Evolutionary conservation across 2,888 invertebrate species (phyloP).

Genomic region (Spilarctia lutea): DNA sequence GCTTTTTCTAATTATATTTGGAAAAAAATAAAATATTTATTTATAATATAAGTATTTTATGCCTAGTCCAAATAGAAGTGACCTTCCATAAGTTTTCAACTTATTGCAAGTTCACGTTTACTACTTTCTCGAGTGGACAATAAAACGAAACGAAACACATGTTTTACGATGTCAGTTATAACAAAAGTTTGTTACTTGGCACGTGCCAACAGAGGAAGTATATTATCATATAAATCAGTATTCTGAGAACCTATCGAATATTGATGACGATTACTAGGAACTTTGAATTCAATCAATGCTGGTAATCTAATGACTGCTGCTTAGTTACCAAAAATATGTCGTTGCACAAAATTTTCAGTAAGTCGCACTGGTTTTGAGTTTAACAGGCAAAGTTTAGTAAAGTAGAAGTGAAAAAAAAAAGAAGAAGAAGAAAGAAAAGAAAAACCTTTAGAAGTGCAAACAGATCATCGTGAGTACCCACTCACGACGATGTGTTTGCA

Average conservation of each 20-base stretch:
- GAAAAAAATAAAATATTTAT: neutral
- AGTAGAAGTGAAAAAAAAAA: neutral
- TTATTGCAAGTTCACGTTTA: slow-evolving; percentile 12
- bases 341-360: neutral
- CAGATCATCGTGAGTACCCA: too few relatives aligned
- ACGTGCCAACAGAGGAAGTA: neutral
- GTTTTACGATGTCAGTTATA: slow-evolving; percentile 11
- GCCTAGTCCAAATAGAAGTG: neutral
- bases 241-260: slow-evolving; percentile 14
- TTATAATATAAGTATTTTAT: neutral
- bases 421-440: too few relatives aligned
- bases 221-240: slow-evolving; percentile 18
- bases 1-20: neutral
- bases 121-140: slow-evolving; percentile 5
- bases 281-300: neutral
- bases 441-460: too few relatives aligned
- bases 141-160: slow-evolving; percentile 10
- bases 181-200: slow-evolving; percentile 10
- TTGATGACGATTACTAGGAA: neutral
- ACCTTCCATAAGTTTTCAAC: slow-evolving; percentile 2
- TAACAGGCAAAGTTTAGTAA: neutral
- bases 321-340: neutral
- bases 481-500: neutral
- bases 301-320: neutral
- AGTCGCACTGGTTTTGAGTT: neutral